Evolutionary conservation across 2,113 vertebrate species (phyloP).

Genomic region (Cryptoleucopteryx plumbea): DNA sequence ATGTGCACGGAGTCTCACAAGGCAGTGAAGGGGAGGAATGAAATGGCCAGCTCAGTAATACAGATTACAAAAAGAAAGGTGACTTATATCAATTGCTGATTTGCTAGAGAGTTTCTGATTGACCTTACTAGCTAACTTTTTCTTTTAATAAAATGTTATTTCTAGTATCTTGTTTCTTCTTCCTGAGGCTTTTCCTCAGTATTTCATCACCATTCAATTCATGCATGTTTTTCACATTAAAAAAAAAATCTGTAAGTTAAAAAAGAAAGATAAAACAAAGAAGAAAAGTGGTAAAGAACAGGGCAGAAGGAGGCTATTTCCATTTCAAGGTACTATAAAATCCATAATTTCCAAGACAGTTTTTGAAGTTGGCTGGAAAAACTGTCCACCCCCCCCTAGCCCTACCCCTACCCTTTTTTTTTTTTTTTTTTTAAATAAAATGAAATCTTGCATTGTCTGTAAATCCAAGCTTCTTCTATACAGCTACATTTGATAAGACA

Average conservation of each 20-base stretch:
- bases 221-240: background rate
- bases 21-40: background rate
- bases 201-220: background rate
- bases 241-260: background rate
- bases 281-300: background rate
- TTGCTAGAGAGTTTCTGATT: background rate
- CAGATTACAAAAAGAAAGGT: background rate
- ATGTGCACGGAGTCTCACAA: background rate
- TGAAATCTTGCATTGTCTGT: background rate
- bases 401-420: background rate
- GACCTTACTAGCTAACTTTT: background rate
- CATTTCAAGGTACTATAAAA: background rate
- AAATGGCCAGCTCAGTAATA: background rate
- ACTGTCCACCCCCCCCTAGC: background rate
- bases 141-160: background rate
- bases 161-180: background rate
- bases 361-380: background rate
- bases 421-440: background rate
- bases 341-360: background rate
- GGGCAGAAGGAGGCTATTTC: background rate
- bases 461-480: background rate
- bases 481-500: background rate
- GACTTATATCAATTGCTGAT: background rate
- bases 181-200: background rate
- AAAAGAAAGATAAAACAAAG: background rate